Base-by-base conservation (phyloP, 2,113 vertebrate genomes). In the Galbula dea region DNA sequence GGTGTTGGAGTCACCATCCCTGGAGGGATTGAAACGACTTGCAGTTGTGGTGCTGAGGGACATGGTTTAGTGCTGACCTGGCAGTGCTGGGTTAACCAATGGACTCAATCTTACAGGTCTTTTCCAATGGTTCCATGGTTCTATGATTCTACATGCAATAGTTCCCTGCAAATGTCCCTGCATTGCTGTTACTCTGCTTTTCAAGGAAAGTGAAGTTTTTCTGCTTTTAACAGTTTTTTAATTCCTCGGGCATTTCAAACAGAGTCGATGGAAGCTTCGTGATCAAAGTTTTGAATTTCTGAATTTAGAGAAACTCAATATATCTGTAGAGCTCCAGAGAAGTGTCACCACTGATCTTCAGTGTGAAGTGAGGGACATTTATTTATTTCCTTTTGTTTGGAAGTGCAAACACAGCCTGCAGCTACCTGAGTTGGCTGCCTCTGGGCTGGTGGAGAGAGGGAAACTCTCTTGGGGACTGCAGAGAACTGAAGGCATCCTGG, bases 401-500 rank as follows among this genome's bases (percentile, higher is more conserved):
- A 73, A 65, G 30, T 4, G 4, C 12, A 34, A 34, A 20, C 8
- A 12, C 11, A 22, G 23, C 13, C 43, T 67, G 36, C 39, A 61
- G 34, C 20, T 32, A 13, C 24, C 12, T 3, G 2, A 29, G 20
- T 9, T 2, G 2, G 30, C 20, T 92, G 61, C 8, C 22, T 24
- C 46, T 11, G 20, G 43, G 18, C 39, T 68, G 27, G 17, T 13
- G 18, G 29, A 55, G 7, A 12, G 34, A 59, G 23, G 17, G 55
- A 68, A 46, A 26, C 9, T 46, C 30, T 7, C 15, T 19, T 23
- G 14, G 15, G 6, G 23, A n/a, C 12, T 2, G 1, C 1, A 1
- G 37, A 11, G 67, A n/a, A 7, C 24, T 3, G 24, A 43, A 15
- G 37, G 7, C 21, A 29, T 21, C 6, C 15, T 1, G 3, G 7